A percentile compares a stretch with the other conserved stretches of the same genome.
These are phyloP conservation scores for Oxycera nigricornis DNA, from an alignment of 2,888 invertebrate species.

Conservation along the genomic window DNA sequence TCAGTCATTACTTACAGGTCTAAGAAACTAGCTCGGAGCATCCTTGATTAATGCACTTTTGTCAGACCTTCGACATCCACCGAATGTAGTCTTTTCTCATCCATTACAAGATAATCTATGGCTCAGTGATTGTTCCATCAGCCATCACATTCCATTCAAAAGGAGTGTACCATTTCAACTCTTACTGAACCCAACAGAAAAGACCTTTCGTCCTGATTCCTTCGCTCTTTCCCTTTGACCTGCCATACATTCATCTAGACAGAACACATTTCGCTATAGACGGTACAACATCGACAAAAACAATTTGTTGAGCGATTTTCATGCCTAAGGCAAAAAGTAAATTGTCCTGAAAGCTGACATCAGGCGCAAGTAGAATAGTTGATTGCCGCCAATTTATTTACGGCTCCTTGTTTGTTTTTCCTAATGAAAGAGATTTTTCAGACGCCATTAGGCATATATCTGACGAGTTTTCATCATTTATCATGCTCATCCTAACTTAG, in stretches of 20 bases:
- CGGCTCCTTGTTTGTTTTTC: slow-evolving; percentile 45
- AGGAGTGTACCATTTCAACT: background rate
- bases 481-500: background rate
- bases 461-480: slow-evolving; percentile 36
- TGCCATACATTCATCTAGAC: background rate
- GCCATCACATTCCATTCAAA: background rate
- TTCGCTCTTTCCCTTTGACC: background rate
- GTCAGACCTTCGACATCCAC: slow-evolving; percentile 1
- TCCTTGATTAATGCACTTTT: slow-evolving; percentile 31
- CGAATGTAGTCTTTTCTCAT: background rate
- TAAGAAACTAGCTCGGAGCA: too few species aligned
- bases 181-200: background rate
- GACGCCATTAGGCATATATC: slow-evolving; percentile 45
- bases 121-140: slow-evolving; percentile 15
- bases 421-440: slow-evolving; percentile 46
- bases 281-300: slow-evolving; percentile 42
- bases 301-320: slow-evolving; percentile 46
- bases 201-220: background rate
- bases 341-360: slow-evolving; percentile 47
- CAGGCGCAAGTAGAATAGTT: slow-evolving; percentile 46
- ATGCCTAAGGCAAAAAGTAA: slow-evolving; percentile 45
- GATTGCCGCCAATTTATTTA: slow-evolving; percentile 47
- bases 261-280: background rate
- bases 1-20: too few species aligned
- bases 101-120: background rate